Percentiles rank a stretch among this genome's conserved stretches.
Conservation (phyloP, 2,113 vertebrate species). For the Lamprologus ornatipinnis region DNA sequence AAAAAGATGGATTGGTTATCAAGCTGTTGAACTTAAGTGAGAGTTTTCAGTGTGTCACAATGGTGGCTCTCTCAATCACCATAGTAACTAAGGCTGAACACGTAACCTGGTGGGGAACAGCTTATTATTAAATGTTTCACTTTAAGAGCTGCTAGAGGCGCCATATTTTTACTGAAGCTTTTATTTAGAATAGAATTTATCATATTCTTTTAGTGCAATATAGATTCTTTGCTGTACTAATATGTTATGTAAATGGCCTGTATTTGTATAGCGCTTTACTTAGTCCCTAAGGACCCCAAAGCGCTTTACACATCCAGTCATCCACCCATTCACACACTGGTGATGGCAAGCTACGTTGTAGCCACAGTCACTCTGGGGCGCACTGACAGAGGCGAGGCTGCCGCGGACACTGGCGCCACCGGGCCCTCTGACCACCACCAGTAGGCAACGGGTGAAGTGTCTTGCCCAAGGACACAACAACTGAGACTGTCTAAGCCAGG, state of each 20-base stretch:
- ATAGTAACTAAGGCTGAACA: background rate
- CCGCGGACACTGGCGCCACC: background rate
- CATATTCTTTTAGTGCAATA: background rate
- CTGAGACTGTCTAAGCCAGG: background rate
- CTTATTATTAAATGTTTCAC: background rate
- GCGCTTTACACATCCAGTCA: background rate
- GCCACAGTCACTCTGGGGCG: fast-evolving
- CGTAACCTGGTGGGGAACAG: background rate
- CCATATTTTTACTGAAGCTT: background rate
- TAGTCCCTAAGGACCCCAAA: background rate
- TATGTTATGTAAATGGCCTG: background rate
- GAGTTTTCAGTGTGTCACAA: background rate
- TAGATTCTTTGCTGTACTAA: background rate
- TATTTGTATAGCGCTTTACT: background rate
- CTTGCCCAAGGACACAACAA: background rate
- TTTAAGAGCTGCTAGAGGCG: background rate
- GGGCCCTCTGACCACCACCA: background rate
- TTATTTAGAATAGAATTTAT: background rate
- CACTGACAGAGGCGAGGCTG: background rate
- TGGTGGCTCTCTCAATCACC: background rate
- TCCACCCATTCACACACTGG: background rate
- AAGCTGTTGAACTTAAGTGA: background rate
- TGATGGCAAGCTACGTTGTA: background rate
- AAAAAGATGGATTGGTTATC: background rate
- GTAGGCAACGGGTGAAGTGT: background rate